Evolutionary conservation across 2,888 invertebrate genomes (phyloP).

Genomic region (Apotomis betuletana): DNA sequence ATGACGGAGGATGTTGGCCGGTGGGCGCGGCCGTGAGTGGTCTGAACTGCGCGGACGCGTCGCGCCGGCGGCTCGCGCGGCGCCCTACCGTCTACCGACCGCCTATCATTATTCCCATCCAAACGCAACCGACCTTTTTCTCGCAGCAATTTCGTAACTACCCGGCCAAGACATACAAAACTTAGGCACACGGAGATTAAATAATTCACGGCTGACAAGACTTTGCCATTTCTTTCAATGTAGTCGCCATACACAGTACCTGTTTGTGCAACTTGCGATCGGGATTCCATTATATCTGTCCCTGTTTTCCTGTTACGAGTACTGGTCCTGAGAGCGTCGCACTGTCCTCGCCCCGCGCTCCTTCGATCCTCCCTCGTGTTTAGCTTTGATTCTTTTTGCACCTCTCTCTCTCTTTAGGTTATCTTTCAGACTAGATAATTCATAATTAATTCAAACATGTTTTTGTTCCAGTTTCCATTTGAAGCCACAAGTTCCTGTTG

Average conservation of each 20-base stretch:
- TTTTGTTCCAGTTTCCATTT: constrained; percentile 15
- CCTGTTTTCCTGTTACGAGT: constrained; percentile 70
- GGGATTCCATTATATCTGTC: constrained; percentile 69
- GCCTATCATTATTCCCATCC: constrained; percentile 72
- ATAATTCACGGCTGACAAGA: constrained; percentile 22
- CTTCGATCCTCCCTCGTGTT: constrained; percentile 19
- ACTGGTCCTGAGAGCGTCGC: constrained; percentile 49
- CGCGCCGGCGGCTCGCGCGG: constrained; percentile 72
- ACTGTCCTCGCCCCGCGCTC: constrained; percentile 43
- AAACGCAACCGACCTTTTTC: constrained; percentile 54
- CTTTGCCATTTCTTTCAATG: constrained; percentile 30
- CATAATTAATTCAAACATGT: constrained; percentile 20
- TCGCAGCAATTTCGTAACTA: constrained; percentile 45
- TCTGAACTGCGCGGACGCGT: constrained; percentile 56
- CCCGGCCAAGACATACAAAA: constrained; percentile 38
- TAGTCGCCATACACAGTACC: constrained; percentile 26
- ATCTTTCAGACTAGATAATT: constrained; percentile 6
- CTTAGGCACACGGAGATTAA: constrained; percentile 13
- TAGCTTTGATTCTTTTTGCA: constrained; percentile 27
- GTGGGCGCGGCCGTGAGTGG: constrained; percentile 54
- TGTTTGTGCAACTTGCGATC: constrained; percentile 51
- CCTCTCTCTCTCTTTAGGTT: constrained; percentile 10
- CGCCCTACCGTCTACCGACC: constrained; percentile 78
- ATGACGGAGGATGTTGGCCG: constrained; percentile 17
- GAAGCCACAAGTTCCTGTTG: constrained; percentile 14